Base-by-base conservation (phyloP, 23 tunicate genomes). In the Clavelina lepadiformis region DNA sequence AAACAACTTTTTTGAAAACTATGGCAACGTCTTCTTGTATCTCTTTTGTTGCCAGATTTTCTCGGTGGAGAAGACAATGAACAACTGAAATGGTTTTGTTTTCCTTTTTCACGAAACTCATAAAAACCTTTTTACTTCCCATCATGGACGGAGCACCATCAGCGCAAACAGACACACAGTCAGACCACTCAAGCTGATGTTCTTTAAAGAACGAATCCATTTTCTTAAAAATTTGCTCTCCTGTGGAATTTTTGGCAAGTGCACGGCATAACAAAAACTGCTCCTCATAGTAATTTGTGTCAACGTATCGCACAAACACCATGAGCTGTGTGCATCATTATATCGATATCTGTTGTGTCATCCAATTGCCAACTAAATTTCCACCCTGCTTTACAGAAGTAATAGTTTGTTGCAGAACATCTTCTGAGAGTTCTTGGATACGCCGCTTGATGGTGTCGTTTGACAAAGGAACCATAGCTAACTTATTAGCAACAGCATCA, bases 11-110 rank as follows among this genome's bases (percentile, higher is more conserved):
- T 22, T 80, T 31, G 33, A 80, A 25, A 28, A 68, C 65, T 52
- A 23, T 38, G 26, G 68, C 31, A 45, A 70, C 59, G 46, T 70
- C 69, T 21, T 50, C 46, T 15, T 41, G 58, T 35, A 73, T 21
- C 18, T 54, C 31, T 81, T 58, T 27, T 55, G 75, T 60, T 25
- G 75, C 76, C 35, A 75, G 81, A 36, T 52, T 82, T 82, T 75
- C 76, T 28, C 76, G 57, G 69, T 75, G 91, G 7, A 82, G 73
- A 67, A 75, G 58, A 75, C 82, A 82, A 49, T 75, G 91, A 46
- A 41, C 46, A 8, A 67, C 62, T 63, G 24, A 63, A 63, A 63
- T 63, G 51, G 37, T 51, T 35, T 63, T 63, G 49, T 35, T 63
- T 63, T 35, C 30, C 50, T 35, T 37, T 63, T 63, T 63, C 69